Evolutionary conservation across 1,140 invertebrate species (phyloP).

Genomic region (Zaprionus africanus): DNA sequence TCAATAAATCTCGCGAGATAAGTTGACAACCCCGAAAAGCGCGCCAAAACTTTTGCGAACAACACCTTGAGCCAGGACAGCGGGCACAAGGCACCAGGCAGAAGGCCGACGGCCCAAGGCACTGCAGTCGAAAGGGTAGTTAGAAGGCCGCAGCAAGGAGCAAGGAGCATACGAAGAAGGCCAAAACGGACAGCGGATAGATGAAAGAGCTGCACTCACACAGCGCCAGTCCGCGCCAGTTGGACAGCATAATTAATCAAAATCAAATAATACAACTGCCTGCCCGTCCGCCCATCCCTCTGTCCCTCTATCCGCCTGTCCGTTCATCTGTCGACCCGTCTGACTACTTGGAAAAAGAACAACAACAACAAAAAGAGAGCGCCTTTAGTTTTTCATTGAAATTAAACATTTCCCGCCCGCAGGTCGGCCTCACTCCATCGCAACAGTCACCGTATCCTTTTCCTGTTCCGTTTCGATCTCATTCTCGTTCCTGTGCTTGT

Average conservation of each 20-base stretch:
- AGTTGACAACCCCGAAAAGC: conserved; percentile 73
- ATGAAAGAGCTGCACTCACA: conserved; percentile 63
- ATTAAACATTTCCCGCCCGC: conserved; percentile 49
- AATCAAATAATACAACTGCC: conserved; percentile 78
- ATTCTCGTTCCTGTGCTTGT: not conserved
- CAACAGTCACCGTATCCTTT: conserved; percentile 46
- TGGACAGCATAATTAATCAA: conserved; percentile 79
- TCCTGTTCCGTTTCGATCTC: conserved; percentile 48
- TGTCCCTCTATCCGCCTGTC: not conserved
- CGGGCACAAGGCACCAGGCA: not conserved
- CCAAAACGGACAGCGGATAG: conserved; percentile 45
- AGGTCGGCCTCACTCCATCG: not conserved
- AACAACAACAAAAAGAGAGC: conserved; percentile 17
- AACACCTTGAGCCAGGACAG: conserved; percentile 54
- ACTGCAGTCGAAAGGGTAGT: conserved; percentile 18
- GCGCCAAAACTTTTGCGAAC: conserved; percentile 58
- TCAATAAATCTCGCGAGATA: conserved; percentile 80
- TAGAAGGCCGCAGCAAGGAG: conserved; percentile 5
- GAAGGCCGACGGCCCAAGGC: too few relatives aligned
- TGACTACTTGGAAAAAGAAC: conserved; percentile 44
- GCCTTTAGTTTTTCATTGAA: conserved; percentile 56
- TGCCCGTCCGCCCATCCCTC: conserved; percentile 39
- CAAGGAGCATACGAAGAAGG: conserved; percentile 16
- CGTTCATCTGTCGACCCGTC: conserved; percentile 51
- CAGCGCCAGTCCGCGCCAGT: conserved; percentile 53